Conservation (phyloP, 2,797 vertebrate species). For the Ispidina lecontei region DNA sequence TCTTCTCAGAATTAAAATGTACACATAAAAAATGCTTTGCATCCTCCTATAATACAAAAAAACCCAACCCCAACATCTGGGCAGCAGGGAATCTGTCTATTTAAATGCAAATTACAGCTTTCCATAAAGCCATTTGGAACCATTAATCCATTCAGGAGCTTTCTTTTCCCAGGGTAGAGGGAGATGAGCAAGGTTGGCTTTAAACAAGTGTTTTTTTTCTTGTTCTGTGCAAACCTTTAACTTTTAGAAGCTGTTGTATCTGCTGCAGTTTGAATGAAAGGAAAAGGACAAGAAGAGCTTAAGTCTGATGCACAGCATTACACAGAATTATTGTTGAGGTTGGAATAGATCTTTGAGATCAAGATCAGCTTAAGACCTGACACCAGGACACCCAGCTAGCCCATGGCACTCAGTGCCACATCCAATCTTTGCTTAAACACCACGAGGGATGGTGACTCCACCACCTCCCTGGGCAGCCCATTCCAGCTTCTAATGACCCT, state of each 20-base stretch:
- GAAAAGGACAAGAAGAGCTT: background rate
- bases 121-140: background rate
- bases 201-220: background rate
- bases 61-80: background rate
- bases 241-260: conserved; percentile 3
- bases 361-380: too few species aligned
- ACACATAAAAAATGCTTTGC: background rate
- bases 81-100: conserved; percentile 10
- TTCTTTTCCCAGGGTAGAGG: background rate
- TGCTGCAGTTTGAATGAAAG: background rate
- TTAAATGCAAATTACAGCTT: conserved; percentile 54
- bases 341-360: too few species aligned
- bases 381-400: too few species aligned
- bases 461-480: too few species aligned
- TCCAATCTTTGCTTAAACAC: too few species aligned
- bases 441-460: too few species aligned
- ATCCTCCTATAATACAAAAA: conserved; percentile 14
- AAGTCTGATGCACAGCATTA: background rate
- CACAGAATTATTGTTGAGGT: too few species aligned
- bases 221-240: background rate
- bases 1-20: conserved; percentile 41
- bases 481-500: too few species aligned
- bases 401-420: too few species aligned
- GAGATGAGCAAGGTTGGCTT: background rate
- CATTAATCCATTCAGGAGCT: conserved; percentile 43